Conservation (phyloP, 2,113 vertebrate species). For the Hippoglossus stenolepis region DNA sequence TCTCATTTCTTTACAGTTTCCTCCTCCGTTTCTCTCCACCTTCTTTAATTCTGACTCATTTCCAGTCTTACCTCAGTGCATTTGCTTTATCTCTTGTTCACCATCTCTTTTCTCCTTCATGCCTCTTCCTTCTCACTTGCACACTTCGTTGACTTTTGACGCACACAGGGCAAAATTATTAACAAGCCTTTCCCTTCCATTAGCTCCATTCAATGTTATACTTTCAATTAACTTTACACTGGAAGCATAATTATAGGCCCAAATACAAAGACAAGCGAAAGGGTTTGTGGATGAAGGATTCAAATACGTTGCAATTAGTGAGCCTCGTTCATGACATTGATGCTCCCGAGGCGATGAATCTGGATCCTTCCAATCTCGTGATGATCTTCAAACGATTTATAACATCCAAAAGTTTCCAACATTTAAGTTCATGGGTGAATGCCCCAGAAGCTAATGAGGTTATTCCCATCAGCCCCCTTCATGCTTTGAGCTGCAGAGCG, state of each 20-base stretch:
- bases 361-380: background rate
- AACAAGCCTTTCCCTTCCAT: conserved; percentile 76
- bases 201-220: background rate
- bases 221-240: background rate
- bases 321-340: background rate
- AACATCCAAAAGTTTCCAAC: background rate
- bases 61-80: background rate
- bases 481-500: background rate
- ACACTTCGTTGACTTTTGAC: background rate
- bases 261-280: background rate
- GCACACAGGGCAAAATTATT: conserved; percentile 78
- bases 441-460: background rate
- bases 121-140: background rate
- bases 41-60: background rate
- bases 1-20: conserved; percentile 4
- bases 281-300: background rate
- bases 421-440: background rate
- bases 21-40: background rate
- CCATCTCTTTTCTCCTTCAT: conserved; percentile 15
- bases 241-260: background rate
- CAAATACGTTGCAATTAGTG: background rate
- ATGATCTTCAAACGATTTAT: background rate
- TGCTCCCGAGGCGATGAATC: background rate
- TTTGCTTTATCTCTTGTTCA: background rate
- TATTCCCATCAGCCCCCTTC: background rate